Evolutionary conservation across 1,140 invertebrate species (phyloP).

Genomic region (Artemia franciscana): DNA sequence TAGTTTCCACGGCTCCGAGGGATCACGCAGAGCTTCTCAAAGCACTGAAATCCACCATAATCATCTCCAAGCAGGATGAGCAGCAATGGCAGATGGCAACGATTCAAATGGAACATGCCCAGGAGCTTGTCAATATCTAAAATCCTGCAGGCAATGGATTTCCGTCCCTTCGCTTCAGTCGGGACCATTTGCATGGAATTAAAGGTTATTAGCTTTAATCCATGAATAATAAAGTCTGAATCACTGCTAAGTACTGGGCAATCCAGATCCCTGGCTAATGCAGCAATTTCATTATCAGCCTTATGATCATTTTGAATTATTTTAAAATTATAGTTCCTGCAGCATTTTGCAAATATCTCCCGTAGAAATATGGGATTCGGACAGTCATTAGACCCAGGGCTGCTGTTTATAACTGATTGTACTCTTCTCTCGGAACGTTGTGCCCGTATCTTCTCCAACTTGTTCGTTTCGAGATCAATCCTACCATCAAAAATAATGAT

Average conservation of each 20-base stretch:
- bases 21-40: too few species aligned
- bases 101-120: constrained; percentile 35
- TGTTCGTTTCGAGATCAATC: constrained; percentile 39
- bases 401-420: constrained; percentile 21
- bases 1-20: too few species aligned
- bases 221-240: constrained; percentile 74
- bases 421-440: constrained; percentile 32
- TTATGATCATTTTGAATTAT: constrained; percentile 52
- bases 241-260: constrained; percentile 70
- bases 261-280: constrained; percentile 40
- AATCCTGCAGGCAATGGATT: constrained; percentile 33
- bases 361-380: constrained; percentile 34
- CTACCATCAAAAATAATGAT: constrained; percentile 58
- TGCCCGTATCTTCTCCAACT: constrained; percentile 43
- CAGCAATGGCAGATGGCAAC: constrained; percentile 41
- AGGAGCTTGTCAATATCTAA: constrained; percentile 44
- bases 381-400: constrained; percentile 5
- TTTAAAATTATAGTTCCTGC: constrained; percentile 34
- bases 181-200: constrained; percentile 29
- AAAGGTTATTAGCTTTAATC: constrained; percentile 53
- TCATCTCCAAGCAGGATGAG: constrained; percentile 67
- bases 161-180: constrained; percentile 11
- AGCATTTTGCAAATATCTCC: constrained; percentile 40
- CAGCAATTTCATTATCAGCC: constrained; percentile 60
- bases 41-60: too few species aligned